Conservation (phyloP, 64 coral and sea anemone genomes). For the Pocillopora verrucosa region DNA sequence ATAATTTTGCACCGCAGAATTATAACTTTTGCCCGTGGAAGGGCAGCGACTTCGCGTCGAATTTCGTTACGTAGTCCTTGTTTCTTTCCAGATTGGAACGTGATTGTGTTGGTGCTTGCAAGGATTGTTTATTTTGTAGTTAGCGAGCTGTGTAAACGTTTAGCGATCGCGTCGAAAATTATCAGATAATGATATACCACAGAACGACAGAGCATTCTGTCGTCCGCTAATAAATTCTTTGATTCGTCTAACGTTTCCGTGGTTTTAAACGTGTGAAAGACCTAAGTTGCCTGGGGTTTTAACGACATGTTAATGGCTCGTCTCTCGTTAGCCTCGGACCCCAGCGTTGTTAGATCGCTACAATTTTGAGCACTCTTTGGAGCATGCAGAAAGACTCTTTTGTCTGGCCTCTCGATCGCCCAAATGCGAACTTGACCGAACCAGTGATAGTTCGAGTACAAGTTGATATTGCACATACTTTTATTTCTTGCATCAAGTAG, state of each 20-base stretch:
- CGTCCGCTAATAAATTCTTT: slow-evolving; percentile 9
- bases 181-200: neutral
- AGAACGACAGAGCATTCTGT: neutral
- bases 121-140: slow-evolving; percentile 5
- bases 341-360: neutral
- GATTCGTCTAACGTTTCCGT: slow-evolving; percentile 30
- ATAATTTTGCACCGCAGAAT: slow-evolving; percentile 47
- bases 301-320: slow-evolving; percentile 35
- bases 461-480: slow-evolving; percentile 1
- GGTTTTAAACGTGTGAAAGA: slow-evolving; percentile 12
- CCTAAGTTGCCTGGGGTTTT: slow-evolving; percentile 24
- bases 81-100: neutral
- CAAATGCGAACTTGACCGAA: neutral
- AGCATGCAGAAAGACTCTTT: neutral
- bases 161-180: slow-evolving; percentile 1
- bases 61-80: neutral
- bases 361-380: neutral
- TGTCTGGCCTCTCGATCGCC: neutral
- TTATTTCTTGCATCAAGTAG: slow-evolving; percentile 9
- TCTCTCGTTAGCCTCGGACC: neutral
- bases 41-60: neutral
- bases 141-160: neutral
- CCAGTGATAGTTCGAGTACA: neutral
- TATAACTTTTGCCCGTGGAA: slow-evolving; percentile 8
- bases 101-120: neutral